Evolutionary conservation across 2,888 invertebrate species (phyloP).

Genomic region (Tachina lurida): DNA sequence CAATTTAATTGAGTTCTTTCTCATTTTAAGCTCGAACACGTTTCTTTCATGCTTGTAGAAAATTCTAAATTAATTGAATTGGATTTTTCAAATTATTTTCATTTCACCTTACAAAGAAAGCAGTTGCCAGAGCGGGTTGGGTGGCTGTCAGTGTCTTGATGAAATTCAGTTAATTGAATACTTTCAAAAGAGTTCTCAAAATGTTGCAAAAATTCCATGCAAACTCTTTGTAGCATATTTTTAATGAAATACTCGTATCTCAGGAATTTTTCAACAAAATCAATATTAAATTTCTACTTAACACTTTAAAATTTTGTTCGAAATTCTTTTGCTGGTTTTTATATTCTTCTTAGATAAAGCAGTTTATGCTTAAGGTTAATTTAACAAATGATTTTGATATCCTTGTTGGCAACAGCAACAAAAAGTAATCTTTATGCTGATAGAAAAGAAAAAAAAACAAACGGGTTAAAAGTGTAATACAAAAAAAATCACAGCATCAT

Average conservation of each 20-base stretch:
- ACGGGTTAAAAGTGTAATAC: conserved; percentile 3
- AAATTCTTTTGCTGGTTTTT: conserved; percentile 2
- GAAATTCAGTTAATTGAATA: neutral
- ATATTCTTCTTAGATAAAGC: conserved; percentile 6
- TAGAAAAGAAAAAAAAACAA: neutral
- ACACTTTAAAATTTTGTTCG: neutral
- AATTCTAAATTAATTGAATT: no score
- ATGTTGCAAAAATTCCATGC: neutral
- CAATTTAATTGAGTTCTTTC: no score
- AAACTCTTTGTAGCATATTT: neutral
- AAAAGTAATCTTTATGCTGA: neutral
- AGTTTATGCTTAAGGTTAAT: conserved; percentile 27
- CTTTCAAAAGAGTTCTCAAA: neutral
- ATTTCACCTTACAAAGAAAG: no score
- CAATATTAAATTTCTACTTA: neutral
- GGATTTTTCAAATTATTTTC: no score
- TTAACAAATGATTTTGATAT: conserved; percentile 33
- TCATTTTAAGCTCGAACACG: no score
- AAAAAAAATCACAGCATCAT: conserved; percentile 40
- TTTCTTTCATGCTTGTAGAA: no score
- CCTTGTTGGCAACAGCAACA: conserved; percentile 3
- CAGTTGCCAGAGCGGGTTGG: no score
- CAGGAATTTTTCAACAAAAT: neutral
- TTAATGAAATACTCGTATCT: neutral
- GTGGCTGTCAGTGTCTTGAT: no score